Percentiles rank a stretch among this genome's conserved stretches.
Evolutionary conservation across 2,888 invertebrate species (phyloP).

Genomic region (Dorcus hopei): DNA sequence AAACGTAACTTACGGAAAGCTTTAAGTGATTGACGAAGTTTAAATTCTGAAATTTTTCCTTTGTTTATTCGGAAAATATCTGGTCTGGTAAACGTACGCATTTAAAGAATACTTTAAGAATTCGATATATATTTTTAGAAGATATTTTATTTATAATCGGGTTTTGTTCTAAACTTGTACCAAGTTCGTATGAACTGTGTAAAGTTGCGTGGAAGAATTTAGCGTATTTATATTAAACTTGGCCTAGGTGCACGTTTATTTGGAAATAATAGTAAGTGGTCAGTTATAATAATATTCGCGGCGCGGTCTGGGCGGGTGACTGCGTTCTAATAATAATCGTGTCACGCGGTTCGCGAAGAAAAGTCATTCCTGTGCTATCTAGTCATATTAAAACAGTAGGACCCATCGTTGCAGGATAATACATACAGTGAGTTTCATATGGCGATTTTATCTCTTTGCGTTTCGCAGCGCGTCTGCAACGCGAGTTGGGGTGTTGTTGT

Average conservation of each 20-base stretch:
- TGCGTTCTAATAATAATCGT: conserved; percentile 16
- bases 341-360: conserved; percentile 14
- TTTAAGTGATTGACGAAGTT: no score
- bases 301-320: conserved; percentile 4
- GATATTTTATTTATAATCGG: no score
- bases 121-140: no score
- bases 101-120: background rate
- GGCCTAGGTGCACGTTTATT: background rate
- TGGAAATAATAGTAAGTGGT: background rate
- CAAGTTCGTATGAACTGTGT: no score
- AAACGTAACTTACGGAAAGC: no score
- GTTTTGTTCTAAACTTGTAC: no score
- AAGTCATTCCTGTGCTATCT: background rate
- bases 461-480: background rate
- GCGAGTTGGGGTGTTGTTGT: background rate
- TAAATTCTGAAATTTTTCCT: no score
- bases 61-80: no score
- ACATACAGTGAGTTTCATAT: background rate
- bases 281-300: conserved; percentile 10
- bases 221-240: background rate
- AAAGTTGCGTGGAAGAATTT: no score
- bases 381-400: background rate
- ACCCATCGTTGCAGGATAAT: background rate
- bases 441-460: background rate
- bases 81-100: no score